These are phyloP conservation scores for Nestor notabilis DNA, from an alignment of 2,113 vertebrate species.

Conservation along the genomic window DNA sequence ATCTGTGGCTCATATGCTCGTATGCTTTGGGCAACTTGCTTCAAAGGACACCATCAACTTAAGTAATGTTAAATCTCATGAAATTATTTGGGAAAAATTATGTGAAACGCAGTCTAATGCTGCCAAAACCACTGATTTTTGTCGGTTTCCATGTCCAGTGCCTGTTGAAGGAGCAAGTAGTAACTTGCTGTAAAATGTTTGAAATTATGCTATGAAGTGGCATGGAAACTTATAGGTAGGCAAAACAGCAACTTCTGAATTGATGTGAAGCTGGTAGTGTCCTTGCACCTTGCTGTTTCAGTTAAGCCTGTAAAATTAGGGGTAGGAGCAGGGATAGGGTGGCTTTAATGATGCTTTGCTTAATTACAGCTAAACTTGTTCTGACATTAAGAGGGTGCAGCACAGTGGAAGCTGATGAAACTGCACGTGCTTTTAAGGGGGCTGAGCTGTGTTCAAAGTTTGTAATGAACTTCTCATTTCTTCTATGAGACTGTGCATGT, in stretches of 20 bases:
- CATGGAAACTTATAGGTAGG: neutral
- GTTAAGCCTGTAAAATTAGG: neutral
- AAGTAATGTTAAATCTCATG: neutral
- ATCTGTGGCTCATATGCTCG: constrained; percentile 9
- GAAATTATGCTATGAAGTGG: neutral
- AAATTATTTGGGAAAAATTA: neutral
- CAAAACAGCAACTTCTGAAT: neutral
- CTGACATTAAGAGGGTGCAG: constrained; percentile 8
- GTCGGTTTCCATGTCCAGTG: neutral
- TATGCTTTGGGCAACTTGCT: neutral
- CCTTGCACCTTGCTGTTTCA: constrained; percentile 40
- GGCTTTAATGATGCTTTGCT: constrained; percentile 35
- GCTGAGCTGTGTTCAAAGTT: neutral
- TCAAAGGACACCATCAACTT: constrained; percentile 66
- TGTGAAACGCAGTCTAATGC: neutral
- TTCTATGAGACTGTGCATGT: constrained; percentile 49
- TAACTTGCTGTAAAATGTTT: neutral
- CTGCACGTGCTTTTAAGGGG: constrained; percentile 24
- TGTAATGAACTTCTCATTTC: neutral
- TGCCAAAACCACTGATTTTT: neutral
- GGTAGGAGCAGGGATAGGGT: neutral
- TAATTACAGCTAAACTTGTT: constrained; percentile 25
- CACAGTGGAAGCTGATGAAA: constrained; percentile 39
- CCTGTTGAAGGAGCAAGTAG: neutral
- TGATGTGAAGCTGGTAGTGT: constrained; percentile 61